Evolutionary conservation across 2,113 vertebrate species (phyloP).

Genomic region (Alethe castanea): DNA sequence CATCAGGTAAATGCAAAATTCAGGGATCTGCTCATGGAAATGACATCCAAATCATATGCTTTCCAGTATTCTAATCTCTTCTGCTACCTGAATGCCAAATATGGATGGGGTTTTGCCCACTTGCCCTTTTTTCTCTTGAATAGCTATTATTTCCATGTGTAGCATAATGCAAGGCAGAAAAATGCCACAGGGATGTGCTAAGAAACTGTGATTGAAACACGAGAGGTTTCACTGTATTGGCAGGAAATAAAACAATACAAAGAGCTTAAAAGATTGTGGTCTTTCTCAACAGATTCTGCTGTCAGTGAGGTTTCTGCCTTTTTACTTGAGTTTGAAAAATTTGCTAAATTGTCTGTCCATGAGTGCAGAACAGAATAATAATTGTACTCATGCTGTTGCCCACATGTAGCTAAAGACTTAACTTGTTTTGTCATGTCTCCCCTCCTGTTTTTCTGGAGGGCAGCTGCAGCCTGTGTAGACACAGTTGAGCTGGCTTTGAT

Average conservation of each 20-base stretch:
- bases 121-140: not conserved
- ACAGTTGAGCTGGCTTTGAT: not conserved
- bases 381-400: not conserved
- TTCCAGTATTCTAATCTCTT: slow-evolving; percentile 7
- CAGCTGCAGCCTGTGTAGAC: not conserved
- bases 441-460: not conserved
- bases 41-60: slow-evolving; percentile 20
- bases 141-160: not conserved
- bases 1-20: slow-evolving; percentile 32
- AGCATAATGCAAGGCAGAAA: not conserved
- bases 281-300: not conserved
- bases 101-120: not conserved
- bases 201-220: not conserved
- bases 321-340: not conserved
- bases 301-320: not conserved
- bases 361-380: not conserved
- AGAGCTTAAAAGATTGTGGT: not conserved
- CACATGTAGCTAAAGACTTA: not conserved
- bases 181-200: not conserved
- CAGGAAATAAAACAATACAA: not conserved
- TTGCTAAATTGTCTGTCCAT: not conserved
- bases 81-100: not conserved
- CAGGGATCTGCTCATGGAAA: not conserved
- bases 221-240: not conserved
- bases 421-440: not conserved